A percentile compares a stretch with the other conserved stretches of the same genome.
Evolutionary conservation across 2,113 vertebrate species (phyloP).

Genomic region (Coturnix japonica): DNA sequence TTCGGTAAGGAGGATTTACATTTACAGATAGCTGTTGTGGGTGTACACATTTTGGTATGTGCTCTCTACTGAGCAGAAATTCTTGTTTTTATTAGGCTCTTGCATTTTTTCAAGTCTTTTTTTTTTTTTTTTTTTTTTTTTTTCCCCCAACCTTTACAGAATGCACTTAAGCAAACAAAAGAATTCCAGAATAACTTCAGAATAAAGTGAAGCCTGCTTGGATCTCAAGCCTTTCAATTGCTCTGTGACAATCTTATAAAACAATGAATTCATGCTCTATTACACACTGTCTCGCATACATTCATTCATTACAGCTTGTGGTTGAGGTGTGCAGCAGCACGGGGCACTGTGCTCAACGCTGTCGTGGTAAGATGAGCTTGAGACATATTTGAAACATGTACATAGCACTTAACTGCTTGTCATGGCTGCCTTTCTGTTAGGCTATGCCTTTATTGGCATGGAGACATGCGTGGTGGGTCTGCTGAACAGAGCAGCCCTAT

Average conservation of each 20-base stretch:
- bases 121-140: background rate
- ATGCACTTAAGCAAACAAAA: background rate
- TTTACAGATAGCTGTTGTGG: background rate
- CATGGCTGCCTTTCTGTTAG: background rate
- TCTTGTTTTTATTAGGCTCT: background rate
- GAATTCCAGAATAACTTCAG: background rate
- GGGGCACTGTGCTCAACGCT: background rate
- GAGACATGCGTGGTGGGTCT: background rate
- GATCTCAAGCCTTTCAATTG: background rate
- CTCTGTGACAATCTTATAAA: background rate
- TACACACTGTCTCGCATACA: background rate
- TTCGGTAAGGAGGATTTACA: background rate
- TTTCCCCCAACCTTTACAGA: background rate
- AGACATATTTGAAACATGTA: background rate
- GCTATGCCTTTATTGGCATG: background rate
- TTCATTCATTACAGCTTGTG: background rate
- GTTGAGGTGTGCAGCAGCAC: background rate
- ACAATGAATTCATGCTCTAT: background rate
- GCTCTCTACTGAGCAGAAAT: background rate
- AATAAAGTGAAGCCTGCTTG: background rate
- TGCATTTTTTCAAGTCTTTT: background rate
- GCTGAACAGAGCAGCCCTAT: background rate
- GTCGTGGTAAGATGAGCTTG: background rate
- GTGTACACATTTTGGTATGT: background rate
- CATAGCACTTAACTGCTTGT: background rate